Conservation (phyloP, 2,797 vertebrate species). For the Halcyon badia region DNA sequence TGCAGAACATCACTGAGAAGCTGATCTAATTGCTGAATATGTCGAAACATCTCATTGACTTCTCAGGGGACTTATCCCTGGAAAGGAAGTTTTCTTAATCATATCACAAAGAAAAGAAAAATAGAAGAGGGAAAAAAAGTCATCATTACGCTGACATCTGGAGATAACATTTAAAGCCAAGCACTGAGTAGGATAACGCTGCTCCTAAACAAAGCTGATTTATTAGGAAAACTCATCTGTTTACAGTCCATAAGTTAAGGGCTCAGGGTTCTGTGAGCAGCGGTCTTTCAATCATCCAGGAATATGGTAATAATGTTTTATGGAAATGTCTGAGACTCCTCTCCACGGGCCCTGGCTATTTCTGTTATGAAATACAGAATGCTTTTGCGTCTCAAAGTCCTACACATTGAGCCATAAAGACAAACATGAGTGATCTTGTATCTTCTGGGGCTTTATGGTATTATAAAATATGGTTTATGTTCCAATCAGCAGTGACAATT, state of each 20-base stretch:
- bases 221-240: constrained; percentile 58
- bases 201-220: constrained; percentile 65
- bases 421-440: constrained; percentile 77
- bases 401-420: constrained; percentile 73
- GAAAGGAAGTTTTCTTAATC: background rate
- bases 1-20: background rate
- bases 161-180: constrained; percentile 11
- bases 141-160: background rate
- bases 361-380: constrained; percentile 59
- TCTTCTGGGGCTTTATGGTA: constrained; percentile 74
- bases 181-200: background rate
- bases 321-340: constrained; percentile 38
- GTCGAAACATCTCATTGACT: background rate
- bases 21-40: background rate
- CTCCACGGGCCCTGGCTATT: background rate
- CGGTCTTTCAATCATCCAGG: constrained; percentile 47
- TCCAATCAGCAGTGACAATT: constrained; percentile 75
- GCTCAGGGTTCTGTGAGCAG: constrained; percentile 6
- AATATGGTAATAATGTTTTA: constrained; percentile 62
- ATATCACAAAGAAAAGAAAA: background rate
- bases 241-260: constrained; percentile 65
- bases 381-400: constrained; percentile 44
- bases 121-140: background rate
- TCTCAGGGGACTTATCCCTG: background rate
- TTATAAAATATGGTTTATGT: constrained; percentile 79